Evolutionary conservation across 2,797 vertebrate genomes (phyloP), one percentile per base, ranked within the genome.

Genomic region (Pseudochirops cupreus): DNA sequence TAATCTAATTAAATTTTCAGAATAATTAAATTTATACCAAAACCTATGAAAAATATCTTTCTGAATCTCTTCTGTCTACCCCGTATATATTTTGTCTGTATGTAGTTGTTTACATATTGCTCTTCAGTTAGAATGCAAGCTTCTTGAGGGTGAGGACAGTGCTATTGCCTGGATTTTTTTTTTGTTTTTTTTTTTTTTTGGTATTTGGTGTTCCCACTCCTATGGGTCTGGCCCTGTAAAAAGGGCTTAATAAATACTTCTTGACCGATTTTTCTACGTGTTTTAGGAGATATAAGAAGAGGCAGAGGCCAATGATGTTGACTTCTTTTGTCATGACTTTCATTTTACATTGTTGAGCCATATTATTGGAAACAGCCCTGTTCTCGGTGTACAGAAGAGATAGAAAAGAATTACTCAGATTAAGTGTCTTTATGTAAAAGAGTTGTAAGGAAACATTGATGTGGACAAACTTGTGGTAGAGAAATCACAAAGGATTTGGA

Each of bases 1-100:
- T 96, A 3, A 62, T 95, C 93, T 96, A 58, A 93, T 95, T 59
- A 93, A 50, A 82, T 93, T 93, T 1, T 82, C 59, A 93, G 57
- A 82, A 39, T 95, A 7, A 94, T 21, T 1, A 46, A 55, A 28
- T 91, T 18, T 54, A 31, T 0, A 4, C 90, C 59, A 12, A 52
- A 24, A 18, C 53, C 62, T 94, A 62, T 92, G 82, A 58, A 90
- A 90, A 93, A 58, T 54, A 28, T 39, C 55, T 29, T 55, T 95
- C 87, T 56, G 56, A 53, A 92, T 56, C 29, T 62, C 29, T 31
- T 62, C 31, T 13, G 4, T 62, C 59, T 3, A 33, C 12, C 31
- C 31, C 14, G 11, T 31, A 33, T 62, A 4, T 62, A 33, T 33
- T 26, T 62, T 62, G 58, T 31, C 29, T 31, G 59, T 62, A 31